Base-by-base conservation (phyloP, 2,888 invertebrate species). In the Candidula unifasciata region DNA sequence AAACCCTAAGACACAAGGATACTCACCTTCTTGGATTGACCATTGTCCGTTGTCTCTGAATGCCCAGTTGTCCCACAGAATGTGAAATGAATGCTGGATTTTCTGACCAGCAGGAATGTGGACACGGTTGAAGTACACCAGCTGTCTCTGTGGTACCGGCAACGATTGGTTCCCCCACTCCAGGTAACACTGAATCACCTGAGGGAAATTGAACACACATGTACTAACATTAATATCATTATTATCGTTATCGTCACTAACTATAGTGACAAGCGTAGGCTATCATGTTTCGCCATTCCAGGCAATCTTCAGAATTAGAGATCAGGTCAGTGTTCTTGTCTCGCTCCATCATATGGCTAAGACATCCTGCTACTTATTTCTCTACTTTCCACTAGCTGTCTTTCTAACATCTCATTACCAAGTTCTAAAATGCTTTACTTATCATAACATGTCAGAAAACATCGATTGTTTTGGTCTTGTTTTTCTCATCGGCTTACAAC, bases 11-110 rank as follows among this genome's bases (percentile, higher is more conserved):
- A n/a, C n/a, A n/a, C n/a, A n/a, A n/a, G n/a, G n/a, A n/a, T n/a
- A 5, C n/a, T 37, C 27, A 92, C 92, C 92, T 84, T 88, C 84
- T 52, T 89, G 87, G 37, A 90, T 86, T 35, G 87, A 80, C 88
- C 90, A 91, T 54, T 89, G 89, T 10, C 73, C 57, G 44, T 91
- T 89, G 33, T 86, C 86, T 91, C 91, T 91, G 24, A 91, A 88
- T 3, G 89, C 91, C 89, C 91, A 87, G 69, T 89, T 88, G 10
- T 88, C 87, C 13, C 87, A 81, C 33, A 60, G 64, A 35, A 90
- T 86, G 0, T 87, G 86, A 54, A 89, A 87, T 33, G 76, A 82
- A 37, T 86, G 83, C 2, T 68, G 71, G 16, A 84, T 64, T 6
- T 69, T 71, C n/a, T 84, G 77, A 13, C 84, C 66, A 21, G 83